phyloP scores from a whole-genome alignment of 1,140 invertebrate genomes.

The Drosophila biarmipes region DNA sequence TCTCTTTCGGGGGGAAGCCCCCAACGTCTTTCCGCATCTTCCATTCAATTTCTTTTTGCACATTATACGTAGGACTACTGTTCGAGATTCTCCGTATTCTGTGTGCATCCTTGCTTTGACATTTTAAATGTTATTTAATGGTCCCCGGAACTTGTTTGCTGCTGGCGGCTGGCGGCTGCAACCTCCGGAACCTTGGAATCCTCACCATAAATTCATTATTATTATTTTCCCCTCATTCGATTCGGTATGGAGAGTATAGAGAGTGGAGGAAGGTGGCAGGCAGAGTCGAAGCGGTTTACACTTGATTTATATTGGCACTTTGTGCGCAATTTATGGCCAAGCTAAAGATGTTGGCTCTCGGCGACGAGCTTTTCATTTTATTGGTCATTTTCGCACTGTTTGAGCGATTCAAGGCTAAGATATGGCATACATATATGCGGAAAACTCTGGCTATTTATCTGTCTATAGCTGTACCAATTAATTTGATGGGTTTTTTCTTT shows the following conservation, averaged over 20 bases:
- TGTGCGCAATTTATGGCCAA: constrained; percentile 40
- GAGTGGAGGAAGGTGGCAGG: neutral
- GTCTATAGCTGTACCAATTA: constrained; percentile 16
- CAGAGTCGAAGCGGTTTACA: constrained; percentile 28
- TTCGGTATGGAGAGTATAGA: neutral
- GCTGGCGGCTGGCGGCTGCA: neutral
- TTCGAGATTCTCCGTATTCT: constrained; percentile 3
- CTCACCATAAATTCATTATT: constrained; percentile 48
- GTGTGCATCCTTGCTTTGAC: constrained; percentile 53
- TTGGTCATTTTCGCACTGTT: constrained; percentile 31
- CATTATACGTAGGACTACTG: constrained; percentile 44
- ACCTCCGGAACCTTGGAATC: neutral
- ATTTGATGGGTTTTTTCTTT: neutral
- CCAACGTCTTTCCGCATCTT: constrained; percentile 23
- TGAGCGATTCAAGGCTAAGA: constrained; percentile 17
- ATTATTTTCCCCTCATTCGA: constrained; percentile 34
- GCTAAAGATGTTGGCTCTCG: neutral
- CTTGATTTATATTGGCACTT: constrained; percentile 52
- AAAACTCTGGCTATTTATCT: constrained; percentile 1
- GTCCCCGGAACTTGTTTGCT: constrained; percentile 25
- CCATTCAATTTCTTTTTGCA: constrained; percentile 75
- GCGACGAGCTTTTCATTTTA: constrained; percentile 9
- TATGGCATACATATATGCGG: constrained; percentile 1
- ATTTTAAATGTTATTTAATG: constrained; percentile 80
- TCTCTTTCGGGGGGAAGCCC: constrained; percentile 1